A percentile compares a stretch with the other conserved stretches of the same genome.
Conservation (phyloP, 2,113 vertebrate genomes). For the Donacobius atricapilla region DNA sequence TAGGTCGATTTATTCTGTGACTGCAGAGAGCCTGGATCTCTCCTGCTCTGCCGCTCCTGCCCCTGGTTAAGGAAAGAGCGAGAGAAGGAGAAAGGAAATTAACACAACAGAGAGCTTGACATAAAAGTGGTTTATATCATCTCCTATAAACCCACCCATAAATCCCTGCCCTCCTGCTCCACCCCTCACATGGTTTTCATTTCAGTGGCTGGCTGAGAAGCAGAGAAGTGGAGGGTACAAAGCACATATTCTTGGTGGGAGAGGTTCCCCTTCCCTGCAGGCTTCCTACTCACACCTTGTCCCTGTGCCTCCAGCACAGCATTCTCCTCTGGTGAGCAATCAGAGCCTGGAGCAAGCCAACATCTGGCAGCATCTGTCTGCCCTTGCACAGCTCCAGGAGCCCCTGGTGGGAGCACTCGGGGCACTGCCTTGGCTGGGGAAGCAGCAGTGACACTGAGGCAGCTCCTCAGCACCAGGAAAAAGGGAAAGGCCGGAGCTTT, state of each 20-base stretch:
- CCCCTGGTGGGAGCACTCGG: neutral
- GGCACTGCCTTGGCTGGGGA: neutral
- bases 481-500: neutral
- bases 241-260: conserved; percentile 1
- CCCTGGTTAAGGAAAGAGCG: neutral
- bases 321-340: neutral
- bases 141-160: conserved; percentile 49
- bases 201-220: neutral
- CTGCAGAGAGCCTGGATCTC: neutral
- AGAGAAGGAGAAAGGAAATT: conserved; percentile 39
- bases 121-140: conserved; percentile 55
- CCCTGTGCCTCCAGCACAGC: neutral
- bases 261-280: neutral
- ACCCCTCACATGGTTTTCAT: conserved; percentile 56
- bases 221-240: conserved; percentile 7
- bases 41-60: neutral
- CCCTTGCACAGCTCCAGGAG: neutral
- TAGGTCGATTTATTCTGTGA: neutral
- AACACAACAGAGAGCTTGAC: conserved; percentile 40
- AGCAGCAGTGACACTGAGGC: neutral
- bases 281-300: neutral
- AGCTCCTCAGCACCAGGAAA: neutral
- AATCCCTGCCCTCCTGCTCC: conserved; percentile 52
- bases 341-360: neutral
- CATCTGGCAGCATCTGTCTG: neutral